Evolutionary conservation across 2,113 vertebrate species (phyloP).

Genomic region (Oreochromis aureus): DNA sequence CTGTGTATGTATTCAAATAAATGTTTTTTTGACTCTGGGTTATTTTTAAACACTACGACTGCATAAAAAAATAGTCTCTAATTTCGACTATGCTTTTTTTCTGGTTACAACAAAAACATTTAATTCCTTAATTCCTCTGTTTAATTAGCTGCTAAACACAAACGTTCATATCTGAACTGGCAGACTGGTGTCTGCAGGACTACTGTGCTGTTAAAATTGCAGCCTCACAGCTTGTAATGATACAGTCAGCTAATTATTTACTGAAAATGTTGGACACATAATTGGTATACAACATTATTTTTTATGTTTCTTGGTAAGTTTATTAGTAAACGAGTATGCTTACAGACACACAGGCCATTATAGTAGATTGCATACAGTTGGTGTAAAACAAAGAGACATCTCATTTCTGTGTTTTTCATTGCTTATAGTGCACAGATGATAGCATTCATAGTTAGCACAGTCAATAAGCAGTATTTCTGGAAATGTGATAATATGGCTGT

Average conservation of each 20-base stretch:
- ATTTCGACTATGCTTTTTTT: background rate
- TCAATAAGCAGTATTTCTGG: background rate
- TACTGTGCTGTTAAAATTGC: background rate
- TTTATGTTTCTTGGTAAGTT: background rate
- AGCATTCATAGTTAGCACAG: background rate
- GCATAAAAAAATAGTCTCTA: background rate
- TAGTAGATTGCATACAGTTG: background rate
- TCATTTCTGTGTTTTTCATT: background rate
- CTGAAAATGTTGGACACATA: background rate
- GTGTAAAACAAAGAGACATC: background rate
- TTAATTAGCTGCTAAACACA: background rate
- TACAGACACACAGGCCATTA: background rate
- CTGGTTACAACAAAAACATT: background rate
- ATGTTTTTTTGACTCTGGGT: fast-evolving
- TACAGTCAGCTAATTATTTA: background rate
- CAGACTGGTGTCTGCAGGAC: background rate
- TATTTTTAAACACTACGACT: background rate
- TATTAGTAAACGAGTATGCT: background rate
- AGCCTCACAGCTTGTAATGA: background rate
- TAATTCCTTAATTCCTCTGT: background rate
- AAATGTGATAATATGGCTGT: background rate
- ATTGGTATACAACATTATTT: background rate
- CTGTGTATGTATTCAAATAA: background rate
- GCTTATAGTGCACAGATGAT: background rate
- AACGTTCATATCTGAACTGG: background rate